A percentile compares a stretch with the other conserved stretches of the same genome.
These are phyloP conservation scores for Chanos chanos DNA, from an alignment of 2,797 vertebrate species.

Conservation along the genomic window DNA sequence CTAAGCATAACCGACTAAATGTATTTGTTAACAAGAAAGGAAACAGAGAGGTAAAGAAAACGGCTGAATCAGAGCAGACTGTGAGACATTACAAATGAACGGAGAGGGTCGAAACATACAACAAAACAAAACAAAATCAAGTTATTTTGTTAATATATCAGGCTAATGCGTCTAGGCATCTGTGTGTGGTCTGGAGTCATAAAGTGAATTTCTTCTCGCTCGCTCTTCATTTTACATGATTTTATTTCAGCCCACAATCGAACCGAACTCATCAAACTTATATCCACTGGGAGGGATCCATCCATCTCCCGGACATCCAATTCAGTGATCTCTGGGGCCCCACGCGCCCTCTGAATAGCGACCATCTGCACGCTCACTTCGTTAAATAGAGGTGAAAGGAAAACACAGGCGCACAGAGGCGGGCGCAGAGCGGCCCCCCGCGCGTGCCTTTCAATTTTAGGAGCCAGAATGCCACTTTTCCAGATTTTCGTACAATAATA, in stretches of 20 bases:
- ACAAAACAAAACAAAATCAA: too few species aligned
- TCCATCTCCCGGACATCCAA: conserved; percentile 70
- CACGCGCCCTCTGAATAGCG: conserved; percentile 56
- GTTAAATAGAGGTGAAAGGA: conserved; percentile 50
- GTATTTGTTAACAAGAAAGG: too few species aligned
- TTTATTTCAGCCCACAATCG: conserved; percentile 51
- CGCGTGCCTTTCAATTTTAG: not conserved
- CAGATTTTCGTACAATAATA: too few species aligned
- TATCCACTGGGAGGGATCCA: conserved; percentile 67
- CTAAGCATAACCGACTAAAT: too few species aligned
- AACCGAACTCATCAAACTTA: conserved; percentile 65
- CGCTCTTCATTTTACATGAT: conserved; percentile 67
- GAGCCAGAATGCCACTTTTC: too few species aligned
- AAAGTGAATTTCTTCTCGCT: conserved; percentile 56
- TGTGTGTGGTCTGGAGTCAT: conserved; percentile 60
- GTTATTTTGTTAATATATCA: too few species aligned
- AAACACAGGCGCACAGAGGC: too few species aligned
- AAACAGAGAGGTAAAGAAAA: too few species aligned
- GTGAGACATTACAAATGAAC: too few species aligned
- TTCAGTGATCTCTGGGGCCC: conserved; percentile 62
- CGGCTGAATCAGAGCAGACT: too few species aligned
- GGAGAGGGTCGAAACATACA: too few species aligned
- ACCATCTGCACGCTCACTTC: conserved; percentile 63
- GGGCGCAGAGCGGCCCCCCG: not conserved
- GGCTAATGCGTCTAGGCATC: conserved; percentile 15